phyloP scores from a whole-genome alignment of 2,113 vertebrate species.

The Campylomormyrus numenius region DNA sequence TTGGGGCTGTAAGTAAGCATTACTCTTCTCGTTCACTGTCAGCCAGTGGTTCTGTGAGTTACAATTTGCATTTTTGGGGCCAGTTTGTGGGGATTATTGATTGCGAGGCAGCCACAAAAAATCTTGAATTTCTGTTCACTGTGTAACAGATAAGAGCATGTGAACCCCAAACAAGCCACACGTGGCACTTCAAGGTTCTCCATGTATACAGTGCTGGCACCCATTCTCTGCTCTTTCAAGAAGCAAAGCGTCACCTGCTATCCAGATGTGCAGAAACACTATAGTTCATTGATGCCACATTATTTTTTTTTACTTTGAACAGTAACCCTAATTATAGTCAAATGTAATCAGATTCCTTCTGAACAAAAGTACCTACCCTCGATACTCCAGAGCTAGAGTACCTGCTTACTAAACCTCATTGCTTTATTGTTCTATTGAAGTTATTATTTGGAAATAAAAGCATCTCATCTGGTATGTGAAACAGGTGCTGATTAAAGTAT shows the following conservation, averaged over 20 bases:
- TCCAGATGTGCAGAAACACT: slow-evolving; percentile 5
- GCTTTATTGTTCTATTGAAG: background rate
- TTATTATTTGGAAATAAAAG: background rate
- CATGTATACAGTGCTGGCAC: background rate
- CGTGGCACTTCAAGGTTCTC: background rate
- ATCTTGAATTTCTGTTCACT: background rate
- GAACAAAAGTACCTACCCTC: background rate
- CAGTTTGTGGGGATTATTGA: background rate
- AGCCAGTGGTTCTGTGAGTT: background rate
- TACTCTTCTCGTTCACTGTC: background rate
- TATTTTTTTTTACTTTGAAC: background rate
- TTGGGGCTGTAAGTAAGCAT: background rate
- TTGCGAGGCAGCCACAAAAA: background rate
- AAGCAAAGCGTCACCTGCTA: background rate
- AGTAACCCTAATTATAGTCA: background rate
- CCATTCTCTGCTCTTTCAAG: background rate
- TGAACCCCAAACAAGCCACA: background rate
- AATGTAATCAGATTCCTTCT: background rate
- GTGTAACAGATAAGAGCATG: background rate
- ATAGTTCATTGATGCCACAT: background rate
- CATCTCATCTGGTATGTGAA: background rate
- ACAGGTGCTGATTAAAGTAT: background rate
- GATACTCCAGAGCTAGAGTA: background rate
- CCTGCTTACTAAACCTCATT: background rate
- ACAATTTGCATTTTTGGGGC: background rate